Conservation (phyloP, 2,888 invertebrate genomes). For the Ornithoptera priamus region DNA sequence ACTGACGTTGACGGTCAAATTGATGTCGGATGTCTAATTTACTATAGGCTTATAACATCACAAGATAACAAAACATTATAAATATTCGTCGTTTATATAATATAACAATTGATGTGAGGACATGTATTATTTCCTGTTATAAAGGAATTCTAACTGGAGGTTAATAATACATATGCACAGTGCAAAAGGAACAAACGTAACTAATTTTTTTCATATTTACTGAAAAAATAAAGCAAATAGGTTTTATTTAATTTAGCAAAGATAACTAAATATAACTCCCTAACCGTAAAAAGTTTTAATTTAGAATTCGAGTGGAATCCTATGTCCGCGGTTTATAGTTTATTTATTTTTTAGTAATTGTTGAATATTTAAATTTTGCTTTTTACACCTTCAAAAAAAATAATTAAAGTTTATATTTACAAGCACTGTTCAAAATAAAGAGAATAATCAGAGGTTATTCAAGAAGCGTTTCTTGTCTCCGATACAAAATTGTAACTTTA, state of each 20-base stretch:
- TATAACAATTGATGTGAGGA: too few relatives aligned
- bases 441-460: constrained; percentile 27
- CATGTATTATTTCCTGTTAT: too few relatives aligned
- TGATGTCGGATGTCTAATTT: too few relatives aligned
- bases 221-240: not conserved
- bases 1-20: too few relatives aligned
- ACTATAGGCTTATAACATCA: too few relatives aligned
- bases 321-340: not conserved
- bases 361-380: not conserved
- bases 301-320: constrained; percentile 8
- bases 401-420: not conserved
- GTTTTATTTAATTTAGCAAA: not conserved
- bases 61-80: too few relatives aligned
- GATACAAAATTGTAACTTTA: not conserved
- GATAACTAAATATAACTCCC: not conserved
- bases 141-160: too few relatives aligned
- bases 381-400: not conserved
- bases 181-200: too few relatives aligned
- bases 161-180: too few relatives aligned
- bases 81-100: too few relatives aligned
- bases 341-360: not conserved
- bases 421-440: constrained; percentile 1
- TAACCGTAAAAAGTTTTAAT: not conserved
- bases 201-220: too few relatives aligned
- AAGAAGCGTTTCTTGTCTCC: constrained; percentile 24